These are phyloP conservation scores for Ondatra zibethicus DNA, from an alignment of 2,113 vertebrate species.

Conservation along the genomic window DNA sequence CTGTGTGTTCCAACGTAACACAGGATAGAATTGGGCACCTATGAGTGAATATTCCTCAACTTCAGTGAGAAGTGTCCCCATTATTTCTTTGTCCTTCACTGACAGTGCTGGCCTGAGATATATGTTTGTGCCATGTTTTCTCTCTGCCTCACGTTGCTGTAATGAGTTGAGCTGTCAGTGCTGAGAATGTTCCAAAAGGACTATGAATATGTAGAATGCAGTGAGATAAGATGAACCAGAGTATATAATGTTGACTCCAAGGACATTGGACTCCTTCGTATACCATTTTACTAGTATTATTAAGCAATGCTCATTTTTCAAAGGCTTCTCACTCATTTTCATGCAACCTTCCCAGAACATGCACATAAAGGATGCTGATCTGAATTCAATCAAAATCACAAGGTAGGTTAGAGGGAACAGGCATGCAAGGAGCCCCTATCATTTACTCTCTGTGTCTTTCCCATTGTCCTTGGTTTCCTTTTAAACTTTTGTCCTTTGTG, in stretches of 20 bases:
- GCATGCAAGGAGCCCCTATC: not conserved
- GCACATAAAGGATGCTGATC: conserved; percentile 59
- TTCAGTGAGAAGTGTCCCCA: conserved; percentile 20
- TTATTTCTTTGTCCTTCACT: conserved; percentile 74
- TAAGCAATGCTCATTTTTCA: conserved; percentile 76
- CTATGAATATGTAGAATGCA: conserved; percentile 74
- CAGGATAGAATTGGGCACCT: not conserved
- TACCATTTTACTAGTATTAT: conserved; percentile 48
- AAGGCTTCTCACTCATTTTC: conserved; percentile 58
- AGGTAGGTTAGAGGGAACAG: not conserved
- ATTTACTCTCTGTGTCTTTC: not conserved
- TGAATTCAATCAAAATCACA: conserved; percentile 64
- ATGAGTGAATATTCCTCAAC: not conserved
- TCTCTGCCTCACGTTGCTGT: conserved; percentile 30
- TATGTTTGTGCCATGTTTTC: conserved; percentile 56
- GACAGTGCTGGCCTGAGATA: conserved; percentile 54
- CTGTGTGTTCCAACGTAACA: not conserved
- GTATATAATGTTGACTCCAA: conserved; percentile 74
- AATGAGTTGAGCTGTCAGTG: conserved; percentile 72
- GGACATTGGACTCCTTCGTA: conserved; percentile 54
- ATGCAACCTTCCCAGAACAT: not conserved
- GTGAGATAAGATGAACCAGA: conserved; percentile 68
- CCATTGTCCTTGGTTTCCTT: not conserved
- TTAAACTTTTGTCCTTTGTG: not conserved
- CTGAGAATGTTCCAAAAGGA: conserved; percentile 43